These are phyloP conservation scores for Cuculus canorus DNA, from an alignment of 2,797 vertebrate species.

Conservation along the genomic window DNA sequence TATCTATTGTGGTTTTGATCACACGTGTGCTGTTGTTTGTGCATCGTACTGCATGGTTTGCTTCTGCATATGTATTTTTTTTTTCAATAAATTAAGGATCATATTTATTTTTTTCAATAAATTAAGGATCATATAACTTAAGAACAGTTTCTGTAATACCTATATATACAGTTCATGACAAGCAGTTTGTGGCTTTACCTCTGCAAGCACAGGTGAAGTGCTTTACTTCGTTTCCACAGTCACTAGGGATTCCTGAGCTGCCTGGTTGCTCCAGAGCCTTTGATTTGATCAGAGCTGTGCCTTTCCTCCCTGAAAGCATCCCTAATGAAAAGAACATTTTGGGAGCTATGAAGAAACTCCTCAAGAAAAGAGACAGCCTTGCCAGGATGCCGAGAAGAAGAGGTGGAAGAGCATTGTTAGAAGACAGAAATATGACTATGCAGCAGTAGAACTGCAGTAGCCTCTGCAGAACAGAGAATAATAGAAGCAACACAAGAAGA, in stretches of 20 bases:
- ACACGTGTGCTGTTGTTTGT: background rate
- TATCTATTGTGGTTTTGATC: background rate
- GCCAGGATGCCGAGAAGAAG: background rate
- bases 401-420: background rate
- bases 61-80: background rate
- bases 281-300: background rate
- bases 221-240: background rate
- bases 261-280: background rate
- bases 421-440: background rate
- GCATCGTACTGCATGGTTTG: background rate
- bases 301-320: background rate
- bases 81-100: background rate
- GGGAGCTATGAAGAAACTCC: background rate
- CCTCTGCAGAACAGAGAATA: background rate
- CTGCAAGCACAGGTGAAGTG: background rate
- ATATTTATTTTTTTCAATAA: background rate
- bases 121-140: background rate
- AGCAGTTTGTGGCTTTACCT: background rate
- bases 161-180: background rate
- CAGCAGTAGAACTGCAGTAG: background rate
- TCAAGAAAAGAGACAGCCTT: background rate
- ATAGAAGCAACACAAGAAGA: background rate
- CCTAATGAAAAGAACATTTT: conserved; percentile 7
- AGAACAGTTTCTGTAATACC: background rate
- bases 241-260: background rate